Percentiles rank a stretch among this genome's conserved stretches.
phyloP scores from a whole-genome alignment of 2,113 vertebrate genomes.

The Corythaeola cristata region DNA sequence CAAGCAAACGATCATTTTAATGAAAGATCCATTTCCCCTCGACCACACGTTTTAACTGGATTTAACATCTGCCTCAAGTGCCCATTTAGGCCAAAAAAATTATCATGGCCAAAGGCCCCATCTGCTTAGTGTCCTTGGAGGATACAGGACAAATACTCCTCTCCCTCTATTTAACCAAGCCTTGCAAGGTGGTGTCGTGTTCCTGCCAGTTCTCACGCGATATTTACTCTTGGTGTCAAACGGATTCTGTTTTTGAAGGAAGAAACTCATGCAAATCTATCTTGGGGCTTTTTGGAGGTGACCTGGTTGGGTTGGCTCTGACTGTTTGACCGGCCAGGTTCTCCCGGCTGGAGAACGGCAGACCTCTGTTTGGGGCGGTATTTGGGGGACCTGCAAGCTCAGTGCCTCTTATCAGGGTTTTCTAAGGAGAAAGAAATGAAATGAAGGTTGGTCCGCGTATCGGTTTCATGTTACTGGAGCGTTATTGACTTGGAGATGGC shows the following conservation, averaged over 20 bases:
- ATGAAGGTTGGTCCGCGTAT: neutral
- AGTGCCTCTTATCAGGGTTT: accelerated
- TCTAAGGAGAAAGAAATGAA: neutral
- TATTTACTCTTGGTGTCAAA: neutral
- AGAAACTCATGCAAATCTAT: neutral
- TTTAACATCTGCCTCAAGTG: neutral
- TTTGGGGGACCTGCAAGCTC: neutral
- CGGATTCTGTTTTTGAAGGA: neutral
- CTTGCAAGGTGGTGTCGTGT: neutral
- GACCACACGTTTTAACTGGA: neutral
- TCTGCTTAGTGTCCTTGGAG: neutral
- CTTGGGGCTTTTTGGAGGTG: neutral
- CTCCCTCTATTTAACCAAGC: neutral
- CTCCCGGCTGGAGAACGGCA: neutral
- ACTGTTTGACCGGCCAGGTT: neutral
- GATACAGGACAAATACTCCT: neutral
- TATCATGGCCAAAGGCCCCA: neutral
- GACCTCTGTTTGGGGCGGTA: neutral
- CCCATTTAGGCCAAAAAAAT: neutral
- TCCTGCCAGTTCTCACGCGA: neutral
- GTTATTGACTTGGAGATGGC: constrained; percentile 7
- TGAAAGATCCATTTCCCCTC: neutral
- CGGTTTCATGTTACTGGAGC: neutral
- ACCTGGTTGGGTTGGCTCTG: neutral
- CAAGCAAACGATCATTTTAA: neutral